Conservation (phyloP, 2,113 vertebrate species). For the Paramormyrops kingsleyae region DNA sequence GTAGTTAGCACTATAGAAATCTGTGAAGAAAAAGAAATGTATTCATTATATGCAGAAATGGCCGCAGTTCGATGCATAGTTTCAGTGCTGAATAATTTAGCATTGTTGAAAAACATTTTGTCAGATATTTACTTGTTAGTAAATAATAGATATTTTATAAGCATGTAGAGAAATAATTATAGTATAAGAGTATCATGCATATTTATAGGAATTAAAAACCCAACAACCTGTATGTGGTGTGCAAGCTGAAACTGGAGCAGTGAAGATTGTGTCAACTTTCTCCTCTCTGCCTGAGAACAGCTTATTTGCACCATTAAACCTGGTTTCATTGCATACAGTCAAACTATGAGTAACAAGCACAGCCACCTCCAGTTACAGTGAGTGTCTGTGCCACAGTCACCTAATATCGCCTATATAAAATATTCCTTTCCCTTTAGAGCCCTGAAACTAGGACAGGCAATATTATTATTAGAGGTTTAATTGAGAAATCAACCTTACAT, state of each 20-base stretch:
- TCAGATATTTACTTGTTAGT: not conserved
- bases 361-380: constrained; percentile 9
- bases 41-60: not conserved
- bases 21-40: not conserved
- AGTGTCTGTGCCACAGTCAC: not conserved
- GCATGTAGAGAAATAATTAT: not conserved
- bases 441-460: not conserved
- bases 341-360: constrained; percentile 4
- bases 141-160: not conserved
- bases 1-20: not conserved
- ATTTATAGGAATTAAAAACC: not conserved
- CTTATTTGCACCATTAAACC: not conserved
- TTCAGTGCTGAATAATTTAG: not conserved
- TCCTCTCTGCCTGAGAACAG: not conserved
- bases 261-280: not conserved
- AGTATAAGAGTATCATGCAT: not conserved
- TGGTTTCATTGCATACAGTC: not conserved
- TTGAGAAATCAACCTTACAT: constrained; percentile 4
- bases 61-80: not conserved
- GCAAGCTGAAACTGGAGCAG: not conserved
- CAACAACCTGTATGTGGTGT: not conserved
- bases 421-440: not conserved
- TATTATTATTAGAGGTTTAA: not conserved
- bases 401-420: not conserved
- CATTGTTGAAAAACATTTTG: not conserved